Evolutionary conservation across 1,140 invertebrate genomes (phyloP), one percentile per base, ranked within the genome.

Genomic region (Cotesia vestalis): DNA sequence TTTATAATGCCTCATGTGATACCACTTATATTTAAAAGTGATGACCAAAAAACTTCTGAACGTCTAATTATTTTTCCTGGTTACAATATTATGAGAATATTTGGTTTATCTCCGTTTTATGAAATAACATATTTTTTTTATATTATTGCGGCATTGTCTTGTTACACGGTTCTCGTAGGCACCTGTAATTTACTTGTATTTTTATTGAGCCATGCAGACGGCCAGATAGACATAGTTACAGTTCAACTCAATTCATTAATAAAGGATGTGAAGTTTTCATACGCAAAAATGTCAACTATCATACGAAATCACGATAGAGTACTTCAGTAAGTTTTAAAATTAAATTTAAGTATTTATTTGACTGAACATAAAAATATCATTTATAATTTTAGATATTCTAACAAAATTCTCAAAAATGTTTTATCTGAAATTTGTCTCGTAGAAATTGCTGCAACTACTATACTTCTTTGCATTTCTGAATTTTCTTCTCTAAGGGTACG

Each of bases 381-480:
- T 40, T 17, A 14, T 1, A 12, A 62, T n/a, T 17, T 17, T n/a
- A 55, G 17, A 55, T 20, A 35, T 57, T 57, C 59, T 61, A 20
- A 20, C 12, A 35, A 61, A 8, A 36, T 64, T 64, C 38, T 46
- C 2, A 17, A 40, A 64, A 36, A 64, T n/a, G n/a, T 4, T 14
- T 36, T 34, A 4, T 36, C n/a, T 38, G 53, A 64, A 12, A 72
- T 79, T 38, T 78, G 73, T 38, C 52, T 81, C 2, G 67, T 78
- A 0, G 78, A 81, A 60, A n/a, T 81, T 46, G 4, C 77, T 0
- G 73, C 73, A 17, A 78, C 76, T 11, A 78, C 75, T 0, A 51
- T 78, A 8, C 63, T 71, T 36, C 75, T 81, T 46, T 78, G 78
- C 1, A 71, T 36, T 38, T 71, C 76, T 61, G 68, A 73, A 38